These are phyloP conservation scores for Chelonoidis abingdonii DNA, from an alignment of 2,113 vertebrate genomes.

Conservation along the genomic window DNA sequence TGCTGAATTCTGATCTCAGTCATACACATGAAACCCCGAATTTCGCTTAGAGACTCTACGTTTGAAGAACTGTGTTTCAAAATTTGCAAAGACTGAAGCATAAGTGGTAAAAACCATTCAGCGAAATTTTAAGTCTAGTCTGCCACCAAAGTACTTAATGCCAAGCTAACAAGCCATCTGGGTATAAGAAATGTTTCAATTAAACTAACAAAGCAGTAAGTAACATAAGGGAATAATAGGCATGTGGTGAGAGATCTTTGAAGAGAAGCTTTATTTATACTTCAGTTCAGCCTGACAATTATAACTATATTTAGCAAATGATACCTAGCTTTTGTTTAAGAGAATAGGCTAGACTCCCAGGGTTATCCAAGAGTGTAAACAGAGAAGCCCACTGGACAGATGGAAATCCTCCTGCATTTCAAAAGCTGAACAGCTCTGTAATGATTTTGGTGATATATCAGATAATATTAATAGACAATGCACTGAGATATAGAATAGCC, in stretches of 20 bases:
- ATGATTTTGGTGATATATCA: conserved; percentile 71
- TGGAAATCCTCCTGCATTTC: conserved; percentile 76
- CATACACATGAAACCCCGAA: accelerated
- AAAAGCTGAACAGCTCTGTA: conserved; percentile 67
- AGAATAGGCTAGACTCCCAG: conserved; percentile 67
- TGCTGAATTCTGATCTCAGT: not conserved
- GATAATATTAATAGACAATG: conserved; percentile 65
- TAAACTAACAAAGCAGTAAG: conserved; percentile 65
- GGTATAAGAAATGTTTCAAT: conserved; percentile 66
- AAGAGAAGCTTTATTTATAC: conserved; percentile 74
- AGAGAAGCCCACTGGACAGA: conserved; percentile 78
- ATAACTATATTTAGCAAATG: conserved; percentile 45
- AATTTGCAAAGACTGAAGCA: not conserved
- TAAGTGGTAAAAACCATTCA: not conserved
- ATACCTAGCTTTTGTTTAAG: conserved; percentile 76
- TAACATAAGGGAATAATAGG: conserved; percentile 63
- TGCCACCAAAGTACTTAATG: conserved; percentile 13
- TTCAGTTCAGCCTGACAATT: conserved; percentile 71
- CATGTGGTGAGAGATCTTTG: conserved; percentile 70
- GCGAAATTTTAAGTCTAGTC: not conserved
- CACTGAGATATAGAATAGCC: conserved; percentile 38
- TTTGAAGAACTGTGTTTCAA: not conserved
- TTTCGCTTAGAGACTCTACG: not conserved
- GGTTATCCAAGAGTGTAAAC: conserved; percentile 77
- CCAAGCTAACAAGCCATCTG: conserved; percentile 63